Evolutionary conservation across 2,113 vertebrate species (phyloP).

Genomic region (Penelope pileata): DNA sequence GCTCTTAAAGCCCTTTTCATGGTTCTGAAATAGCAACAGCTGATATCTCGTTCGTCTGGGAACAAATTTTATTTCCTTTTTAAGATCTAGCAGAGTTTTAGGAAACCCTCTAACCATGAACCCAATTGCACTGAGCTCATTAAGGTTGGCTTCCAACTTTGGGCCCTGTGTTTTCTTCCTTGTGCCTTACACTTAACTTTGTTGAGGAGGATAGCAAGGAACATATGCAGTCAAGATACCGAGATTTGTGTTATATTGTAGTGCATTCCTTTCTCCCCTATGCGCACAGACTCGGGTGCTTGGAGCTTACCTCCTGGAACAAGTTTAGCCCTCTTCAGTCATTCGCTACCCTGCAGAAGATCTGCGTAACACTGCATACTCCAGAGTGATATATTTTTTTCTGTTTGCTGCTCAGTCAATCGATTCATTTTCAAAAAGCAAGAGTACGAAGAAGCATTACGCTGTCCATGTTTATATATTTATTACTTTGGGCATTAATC

Average conservation of each 20-base stretch:
- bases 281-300: not conserved
- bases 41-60: fast-evolving
- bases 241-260: not conserved
- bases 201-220: not conserved
- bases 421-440: not conserved
- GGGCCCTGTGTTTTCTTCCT: not conserved
- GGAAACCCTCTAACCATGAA: not conserved
- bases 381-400: not conserved
- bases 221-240: no score
- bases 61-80: not conserved
- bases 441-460: not conserved
- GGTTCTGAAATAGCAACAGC: not conserved
- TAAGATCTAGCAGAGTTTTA: not conserved
- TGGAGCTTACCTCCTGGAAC: not conserved
- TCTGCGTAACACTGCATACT: not conserved
- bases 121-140: not conserved
- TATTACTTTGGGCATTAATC: constrained; percentile 19
- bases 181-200: not conserved
- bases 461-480: not conserved
- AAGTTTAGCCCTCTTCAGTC: not conserved
- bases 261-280: not conserved
- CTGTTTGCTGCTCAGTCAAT: not conserved
- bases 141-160: not conserved
- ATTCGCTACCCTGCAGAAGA: not conserved
- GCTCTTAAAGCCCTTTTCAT: not conserved